A percentile compares a stretch with the other conserved stretches of the same genome.
phyloP scores from a whole-genome alignment of 1,140 invertebrate genomes.

The Globodera rostochiensis region DNA sequence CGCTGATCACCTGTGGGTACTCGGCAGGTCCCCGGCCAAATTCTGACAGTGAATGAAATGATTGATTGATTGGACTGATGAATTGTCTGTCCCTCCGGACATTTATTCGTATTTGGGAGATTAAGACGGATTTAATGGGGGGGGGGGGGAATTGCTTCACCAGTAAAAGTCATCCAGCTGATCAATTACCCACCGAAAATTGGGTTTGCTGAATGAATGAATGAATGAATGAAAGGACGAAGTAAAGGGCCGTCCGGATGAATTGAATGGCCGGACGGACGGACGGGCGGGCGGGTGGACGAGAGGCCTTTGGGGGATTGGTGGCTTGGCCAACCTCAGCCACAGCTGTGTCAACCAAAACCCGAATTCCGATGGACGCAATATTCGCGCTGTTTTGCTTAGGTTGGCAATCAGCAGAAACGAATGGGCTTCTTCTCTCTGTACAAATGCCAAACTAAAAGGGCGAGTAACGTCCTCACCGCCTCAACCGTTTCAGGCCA shows the following conservation, averaged over 20 bases:
- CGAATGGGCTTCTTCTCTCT: background rate
- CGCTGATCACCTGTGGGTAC: background rate
- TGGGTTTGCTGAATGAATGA: background rate
- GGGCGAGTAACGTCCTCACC: no score
- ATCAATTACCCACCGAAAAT: background rate
- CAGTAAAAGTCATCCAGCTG: background rate
- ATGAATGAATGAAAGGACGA: background rate
- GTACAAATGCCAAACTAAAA: no score
- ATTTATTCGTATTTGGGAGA: background rate
- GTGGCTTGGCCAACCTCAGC: constrained; percentile 70
- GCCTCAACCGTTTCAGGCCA: no score
- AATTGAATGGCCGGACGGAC: background rate
- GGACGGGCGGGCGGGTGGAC: background rate
- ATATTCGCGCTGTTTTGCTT: background rate
- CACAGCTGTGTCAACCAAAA: constrained; percentile 86
- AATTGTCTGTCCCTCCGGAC: background rate
- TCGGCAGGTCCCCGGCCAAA: no score
- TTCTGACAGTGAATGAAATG: background rate
- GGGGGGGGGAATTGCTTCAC: background rate
- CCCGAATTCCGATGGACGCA: constrained; percentile 73
- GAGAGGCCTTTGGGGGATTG: background rate
- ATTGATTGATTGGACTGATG: background rate
- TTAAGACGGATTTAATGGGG: background rate
- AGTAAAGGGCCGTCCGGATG: background rate
- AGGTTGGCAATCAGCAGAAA: background rate